Percentiles rank a stretch among this genome's conserved stretches.
Conservation (phyloP, 2,888 invertebrate species). For the Neoaliturus tenellus region DNA sequence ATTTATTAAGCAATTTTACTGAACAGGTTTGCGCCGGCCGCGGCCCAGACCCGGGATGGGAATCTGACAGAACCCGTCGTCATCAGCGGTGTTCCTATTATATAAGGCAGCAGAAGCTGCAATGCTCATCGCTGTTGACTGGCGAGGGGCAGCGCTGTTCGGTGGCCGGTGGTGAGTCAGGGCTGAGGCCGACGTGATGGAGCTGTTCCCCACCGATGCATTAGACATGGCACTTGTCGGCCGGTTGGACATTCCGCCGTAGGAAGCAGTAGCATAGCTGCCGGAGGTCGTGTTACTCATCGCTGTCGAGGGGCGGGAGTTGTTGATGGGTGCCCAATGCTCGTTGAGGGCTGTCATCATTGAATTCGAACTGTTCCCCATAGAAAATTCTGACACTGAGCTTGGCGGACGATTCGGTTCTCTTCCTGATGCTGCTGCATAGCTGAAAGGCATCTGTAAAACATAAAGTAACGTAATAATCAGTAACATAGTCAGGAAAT, state of each 20-base stretch:
- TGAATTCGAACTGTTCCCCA: not conserved
- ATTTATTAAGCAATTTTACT: no score
- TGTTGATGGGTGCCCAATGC: not conserved
- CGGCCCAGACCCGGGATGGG: conserved; percentile 11
- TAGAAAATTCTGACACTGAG: not conserved
- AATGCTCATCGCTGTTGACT: not conserved
- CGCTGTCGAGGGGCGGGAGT: not conserved
- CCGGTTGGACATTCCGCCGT: not conserved
- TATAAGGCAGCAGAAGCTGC: not conserved
- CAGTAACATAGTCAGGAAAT: no score
- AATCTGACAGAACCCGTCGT: conserved; percentile 2
- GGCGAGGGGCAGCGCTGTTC: not conserved
- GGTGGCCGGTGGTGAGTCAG: not conserved
- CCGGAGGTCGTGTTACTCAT: not conserved
- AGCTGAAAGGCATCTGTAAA: conserved; percentile 14
- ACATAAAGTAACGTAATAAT: no score
- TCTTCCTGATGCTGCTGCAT: not conserved
- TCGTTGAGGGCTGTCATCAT: not conserved
- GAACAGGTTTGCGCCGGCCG: not conserved
- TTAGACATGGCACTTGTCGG: not conserved
- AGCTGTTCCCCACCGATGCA: not conserved
- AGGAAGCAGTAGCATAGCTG: not conserved
- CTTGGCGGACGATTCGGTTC: not conserved
- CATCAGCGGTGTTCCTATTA: not conserved
- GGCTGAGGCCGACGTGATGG: not conserved